Base-by-base conservation (phyloP, 2,888 invertebrate species). In the Heliconius ethilla region DNA sequence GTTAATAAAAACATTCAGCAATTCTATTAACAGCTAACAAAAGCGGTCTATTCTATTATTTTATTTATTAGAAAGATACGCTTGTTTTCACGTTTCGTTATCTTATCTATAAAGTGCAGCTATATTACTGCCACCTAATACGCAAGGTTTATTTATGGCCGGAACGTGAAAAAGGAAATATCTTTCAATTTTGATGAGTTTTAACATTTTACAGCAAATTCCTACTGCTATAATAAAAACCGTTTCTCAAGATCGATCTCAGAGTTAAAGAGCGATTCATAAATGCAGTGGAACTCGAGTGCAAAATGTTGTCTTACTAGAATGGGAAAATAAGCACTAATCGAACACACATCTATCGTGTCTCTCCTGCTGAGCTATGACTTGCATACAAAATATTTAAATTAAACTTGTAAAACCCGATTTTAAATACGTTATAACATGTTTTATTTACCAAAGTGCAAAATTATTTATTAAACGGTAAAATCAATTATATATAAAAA, bases 31-130 rank as follows among this genome's bases (percentile, higher is more conserved):
- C 18, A 22, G 3, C 18, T 22, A 1, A 66, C 33, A 66, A 66
- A 33, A 22, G 22, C 66, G 1, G 66, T 51, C 51, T 51, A 51
- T 29, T 66, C 22, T 3, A 22, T 33, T 33, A 66, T 66, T 22
- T 18, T 33, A 66, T 33, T 22, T 66, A 66, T n/a, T 51, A 18
- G 51, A 33, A 22, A 66, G 33, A 66, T 9, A 22, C 1, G 22
- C 33, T 66, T 33, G 10, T 66, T 33, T 66, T 33, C 66, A 22
- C 66, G 33, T 66, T 10, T 29, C 22, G 66, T 22, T 66, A 66
- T 66, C 66, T 66, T 33, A 66, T 66, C 66, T 33, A 66, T 22
- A 22, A 33, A 66, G 29, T 29, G 66, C 66, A 29, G 33, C n/a
- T 37, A 22, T 33, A 66, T 29, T 65, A 18, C 65, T 65, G 65